A percentile compares a stretch with the other conserved stretches of the same genome.
phyloP scores from a whole-genome alignment of 1,140 invertebrate genomes.

The Trachymyrmex cornetzi region DNA sequence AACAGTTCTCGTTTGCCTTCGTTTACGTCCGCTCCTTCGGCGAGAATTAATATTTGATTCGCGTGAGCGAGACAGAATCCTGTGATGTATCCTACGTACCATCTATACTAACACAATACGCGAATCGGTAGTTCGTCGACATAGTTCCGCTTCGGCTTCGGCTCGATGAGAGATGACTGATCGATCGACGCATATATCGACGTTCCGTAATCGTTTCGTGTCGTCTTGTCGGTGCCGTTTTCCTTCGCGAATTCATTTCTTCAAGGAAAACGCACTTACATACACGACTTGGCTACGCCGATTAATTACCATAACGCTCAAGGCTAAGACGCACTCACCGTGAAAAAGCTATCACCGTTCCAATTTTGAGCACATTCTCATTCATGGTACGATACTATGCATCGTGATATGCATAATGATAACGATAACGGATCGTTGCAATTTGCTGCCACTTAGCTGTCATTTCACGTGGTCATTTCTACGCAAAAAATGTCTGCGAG shows the following conservation, averaged over 20 bases:
- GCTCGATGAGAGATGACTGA: constrained; percentile 7
- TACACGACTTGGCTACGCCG: neutral
- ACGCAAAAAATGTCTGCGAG: neutral
- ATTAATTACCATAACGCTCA: constrained; percentile 64
- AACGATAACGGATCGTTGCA: constrained; percentile 39
- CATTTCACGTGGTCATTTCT: constrained; percentile 13
- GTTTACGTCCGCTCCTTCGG: neutral
- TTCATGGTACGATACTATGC: constrained; percentile 22
- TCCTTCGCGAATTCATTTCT: neutral
- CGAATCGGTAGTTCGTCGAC: neutral
- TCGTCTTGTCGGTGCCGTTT: neutral
- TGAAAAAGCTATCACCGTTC: constrained; percentile 8
- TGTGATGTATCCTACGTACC: neutral
- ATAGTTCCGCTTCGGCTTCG: neutral
- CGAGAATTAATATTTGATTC: constrained; percentile 22
- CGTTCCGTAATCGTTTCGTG: neutral
- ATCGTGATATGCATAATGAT: constrained; percentile 47
- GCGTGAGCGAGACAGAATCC: neutral
- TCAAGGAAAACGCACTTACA: neutral
- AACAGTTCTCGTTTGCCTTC: constrained; percentile 1
- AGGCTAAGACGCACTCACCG: constrained; percentile 30
- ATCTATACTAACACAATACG: neutral
- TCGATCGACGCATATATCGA: neutral
- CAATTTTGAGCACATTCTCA: constrained; percentile 48
- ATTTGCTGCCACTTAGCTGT: constrained; percentile 1